Percentiles rank a stretch among this genome's conserved stretches.
Conservation (phyloP, 64 coral and sea anemone species). For the Montipora capricornis region DNA sequence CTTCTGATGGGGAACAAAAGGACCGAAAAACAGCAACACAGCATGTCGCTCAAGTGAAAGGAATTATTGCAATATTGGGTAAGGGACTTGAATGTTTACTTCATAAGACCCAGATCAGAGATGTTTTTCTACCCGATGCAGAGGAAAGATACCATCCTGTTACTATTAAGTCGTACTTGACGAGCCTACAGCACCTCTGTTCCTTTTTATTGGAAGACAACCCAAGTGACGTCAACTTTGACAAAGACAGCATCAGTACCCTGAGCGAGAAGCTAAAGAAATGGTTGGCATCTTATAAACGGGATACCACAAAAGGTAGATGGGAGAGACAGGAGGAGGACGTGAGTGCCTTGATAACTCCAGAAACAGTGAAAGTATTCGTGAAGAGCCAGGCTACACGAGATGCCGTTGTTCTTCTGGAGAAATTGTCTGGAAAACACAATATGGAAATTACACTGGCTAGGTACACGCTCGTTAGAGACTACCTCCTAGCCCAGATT, state of each 20-base stretch:
- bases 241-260: conserved; percentile 10
- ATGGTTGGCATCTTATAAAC: conserved; percentile 66
- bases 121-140: conserved; percentile 64
- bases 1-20: conserved; percentile 77
- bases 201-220: conserved; percentile 46
- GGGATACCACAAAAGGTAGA: conserved; percentile 17
- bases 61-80: conserved; percentile 48
- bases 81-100: conserved; percentile 51
- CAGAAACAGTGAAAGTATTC: conserved; percentile 52
- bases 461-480: conserved; percentile 41
- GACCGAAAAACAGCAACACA: conserved; percentile 81
- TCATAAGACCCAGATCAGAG: conserved; percentile 61
- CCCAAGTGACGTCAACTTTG: conserved; percentile 11
- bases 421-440: conserved; percentile 19
- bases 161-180: conserved; percentile 65
- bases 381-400: conserved; percentile 45
- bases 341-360: conserved; percentile 43
- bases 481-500: conserved; percentile 37
- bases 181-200: conserved; percentile 41
- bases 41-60: conserved; percentile 63
- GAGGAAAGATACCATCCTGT: conserved; percentile 35
- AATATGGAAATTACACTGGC: conserved; percentile 34
- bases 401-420: conserved; percentile 50
- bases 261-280: conserved; percentile 49
- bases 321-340: conserved; percentile 68